phyloP scores from a whole-genome alignment of 2,797 vertebrate genomes.

The Chanos chanos region DNA sequence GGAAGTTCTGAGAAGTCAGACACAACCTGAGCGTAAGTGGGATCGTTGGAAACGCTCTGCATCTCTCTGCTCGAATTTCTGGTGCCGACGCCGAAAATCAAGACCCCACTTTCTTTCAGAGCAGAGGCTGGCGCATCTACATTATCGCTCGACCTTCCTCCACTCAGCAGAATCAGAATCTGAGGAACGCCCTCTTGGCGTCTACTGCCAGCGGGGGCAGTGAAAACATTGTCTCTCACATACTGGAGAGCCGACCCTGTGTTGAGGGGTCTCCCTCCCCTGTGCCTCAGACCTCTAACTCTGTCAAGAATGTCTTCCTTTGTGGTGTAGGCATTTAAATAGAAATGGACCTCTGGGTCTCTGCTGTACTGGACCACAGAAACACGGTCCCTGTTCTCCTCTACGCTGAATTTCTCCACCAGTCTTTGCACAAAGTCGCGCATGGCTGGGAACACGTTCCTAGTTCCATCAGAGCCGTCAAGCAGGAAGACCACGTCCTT shows the following conservation, averaged over 20 bases:
- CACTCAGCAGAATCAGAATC: constrained; percentile 60
- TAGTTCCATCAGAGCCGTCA: constrained; percentile 31
- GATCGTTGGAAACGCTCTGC: background rate
- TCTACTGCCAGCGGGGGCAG: constrained; percentile 74
- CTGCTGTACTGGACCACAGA: constrained; percentile 38
- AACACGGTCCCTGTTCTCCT: constrained; percentile 29
- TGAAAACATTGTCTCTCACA: constrained; percentile 64
- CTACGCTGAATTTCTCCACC: constrained; percentile 25
- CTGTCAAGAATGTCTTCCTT: constrained; percentile 14
- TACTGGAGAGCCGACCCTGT: constrained; percentile 34
- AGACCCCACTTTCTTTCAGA: constrained; percentile 71
- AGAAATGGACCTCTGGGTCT: constrained; percentile 15
- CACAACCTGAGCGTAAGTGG: constrained; percentile 1
- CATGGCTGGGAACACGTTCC: constrained; percentile 28
- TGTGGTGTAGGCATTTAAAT: constrained; percentile 24
- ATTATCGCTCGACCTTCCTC: constrained; percentile 61
- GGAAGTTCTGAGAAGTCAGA: constrained; percentile 7
- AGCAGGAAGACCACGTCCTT: constrained; percentile 39
- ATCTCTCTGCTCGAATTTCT: background rate
- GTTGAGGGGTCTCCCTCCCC: constrained; percentile 27
- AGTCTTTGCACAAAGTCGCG: constrained; percentile 35
- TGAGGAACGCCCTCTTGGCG: constrained; percentile 66
- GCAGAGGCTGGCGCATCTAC: constrained; percentile 58
- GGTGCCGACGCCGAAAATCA: constrained; percentile 57
- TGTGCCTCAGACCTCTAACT: constrained; percentile 14